These are phyloP conservation scores for Syngnathus floridae DNA, from an alignment of 2,113 vertebrate genomes.

Conservation along the genomic window DNA sequence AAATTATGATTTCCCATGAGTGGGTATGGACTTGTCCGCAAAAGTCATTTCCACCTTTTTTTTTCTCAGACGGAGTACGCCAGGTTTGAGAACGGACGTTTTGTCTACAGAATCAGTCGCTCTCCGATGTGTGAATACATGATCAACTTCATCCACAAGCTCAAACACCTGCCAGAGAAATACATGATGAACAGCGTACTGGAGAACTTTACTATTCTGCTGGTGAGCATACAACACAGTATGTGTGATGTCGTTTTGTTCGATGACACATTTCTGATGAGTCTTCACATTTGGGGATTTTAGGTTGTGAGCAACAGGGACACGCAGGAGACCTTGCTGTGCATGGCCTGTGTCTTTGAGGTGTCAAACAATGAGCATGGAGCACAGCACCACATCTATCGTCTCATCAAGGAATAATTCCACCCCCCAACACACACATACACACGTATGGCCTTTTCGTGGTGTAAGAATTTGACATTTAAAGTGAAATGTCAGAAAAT, in stretches of 20 bases:
- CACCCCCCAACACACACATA: neutral
- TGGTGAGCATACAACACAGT: constrained; percentile 70
- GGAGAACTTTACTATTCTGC: constrained; percentile 98
- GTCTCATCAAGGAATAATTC: constrained; percentile 93
- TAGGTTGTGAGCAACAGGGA: constrained; percentile 98
- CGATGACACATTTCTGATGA: neutral
- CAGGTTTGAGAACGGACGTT: constrained; percentile 92
- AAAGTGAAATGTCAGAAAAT: constrained; percentile 17
- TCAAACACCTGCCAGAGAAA: constrained; percentile 98
- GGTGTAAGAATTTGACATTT: constrained; percentile 21
- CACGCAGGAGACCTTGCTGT: constrained; percentile 95
- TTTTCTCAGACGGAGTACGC: constrained; percentile 87
- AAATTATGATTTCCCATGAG: neutral
- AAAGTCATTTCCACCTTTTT: neutral
- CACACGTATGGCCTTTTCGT: constrained; percentile 44
- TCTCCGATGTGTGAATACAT: constrained; percentile 99
- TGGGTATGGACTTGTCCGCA: no score
- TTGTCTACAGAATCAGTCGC: constrained; percentile 94
- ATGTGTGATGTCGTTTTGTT: neutral
- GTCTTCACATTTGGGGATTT: constrained; percentile 2
- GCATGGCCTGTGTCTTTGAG: constrained; percentile 98
- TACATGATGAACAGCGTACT: constrained; percentile 99
- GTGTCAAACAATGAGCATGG: constrained; percentile 98
- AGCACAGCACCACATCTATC: constrained; percentile 98
- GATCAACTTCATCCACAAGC: constrained; percentile 99